Evolutionary conservation across 2,797 vertebrate species (phyloP).

Genomic region (Myoxocephalus aenaeus): DNA sequence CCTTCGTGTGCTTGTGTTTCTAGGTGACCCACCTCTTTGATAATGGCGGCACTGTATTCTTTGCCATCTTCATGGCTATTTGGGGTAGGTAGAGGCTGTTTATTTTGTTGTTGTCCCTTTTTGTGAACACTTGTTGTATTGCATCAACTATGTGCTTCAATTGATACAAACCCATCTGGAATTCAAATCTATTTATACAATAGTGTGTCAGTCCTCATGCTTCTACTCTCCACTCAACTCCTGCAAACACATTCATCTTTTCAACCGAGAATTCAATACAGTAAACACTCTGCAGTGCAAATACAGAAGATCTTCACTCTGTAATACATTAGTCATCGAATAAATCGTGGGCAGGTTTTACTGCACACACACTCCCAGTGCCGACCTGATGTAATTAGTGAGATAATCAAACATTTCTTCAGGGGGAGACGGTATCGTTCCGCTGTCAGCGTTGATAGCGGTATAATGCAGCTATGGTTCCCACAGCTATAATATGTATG

Average conservation of each 20-base stretch:
- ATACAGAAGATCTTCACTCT: constrained; percentile 26
- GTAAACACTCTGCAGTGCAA: constrained; percentile 39
- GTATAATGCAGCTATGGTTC: constrained; percentile 36
- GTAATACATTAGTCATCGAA: constrained; percentile 31
- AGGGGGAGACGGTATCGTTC: constrained; percentile 38
- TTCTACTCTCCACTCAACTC: constrained; percentile 48
- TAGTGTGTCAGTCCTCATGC: constrained; percentile 32
- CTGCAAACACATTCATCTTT: constrained; percentile 59
- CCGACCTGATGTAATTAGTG: constrained; percentile 64
- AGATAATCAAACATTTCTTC: constrained; percentile 64
- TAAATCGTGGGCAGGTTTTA: constrained; percentile 44
- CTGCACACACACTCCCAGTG: constrained; percentile 18
- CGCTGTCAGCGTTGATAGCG: constrained; percentile 24
- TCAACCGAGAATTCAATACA: constrained; percentile 42
- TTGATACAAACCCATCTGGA: constrained; percentile 33
- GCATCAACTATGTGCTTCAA: constrained; percentile 20
- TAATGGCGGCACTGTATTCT: constrained; percentile 99
- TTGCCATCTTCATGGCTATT: constrained; percentile 99
- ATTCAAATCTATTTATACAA: constrained; percentile 56
- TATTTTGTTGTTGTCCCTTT: constrained; percentile 35
- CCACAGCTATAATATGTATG: constrained; percentile 44
- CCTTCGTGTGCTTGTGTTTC: constrained; percentile 50
- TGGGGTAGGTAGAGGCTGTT: constrained; percentile 90
- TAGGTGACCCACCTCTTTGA: constrained; percentile 99
- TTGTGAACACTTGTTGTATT: constrained; percentile 29